Evolutionary conservation across 2,797 vertebrate genomes (phyloP).

Genomic region (Acanthis flammea): DNA sequence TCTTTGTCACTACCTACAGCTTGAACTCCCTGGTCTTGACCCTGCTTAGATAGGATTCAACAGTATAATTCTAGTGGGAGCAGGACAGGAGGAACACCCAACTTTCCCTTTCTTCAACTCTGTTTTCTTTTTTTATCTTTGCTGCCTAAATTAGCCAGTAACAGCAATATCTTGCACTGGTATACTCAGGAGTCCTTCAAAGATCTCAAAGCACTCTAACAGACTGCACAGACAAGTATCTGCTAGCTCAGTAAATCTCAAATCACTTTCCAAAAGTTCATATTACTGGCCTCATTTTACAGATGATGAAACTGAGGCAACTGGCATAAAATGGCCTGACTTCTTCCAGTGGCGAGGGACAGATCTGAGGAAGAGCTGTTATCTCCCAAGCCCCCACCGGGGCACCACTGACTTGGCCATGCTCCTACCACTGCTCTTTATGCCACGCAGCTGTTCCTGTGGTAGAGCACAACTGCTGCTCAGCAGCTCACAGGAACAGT

Average conservation of each 20-base stretch:
- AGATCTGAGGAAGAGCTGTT: not conserved
- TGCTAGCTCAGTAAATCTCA: constrained; percentile 35
- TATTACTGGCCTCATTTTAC: constrained; percentile 45
- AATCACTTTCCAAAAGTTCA: constrained; percentile 40
- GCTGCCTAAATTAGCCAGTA: not conserved
- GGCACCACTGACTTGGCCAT: not conserved
- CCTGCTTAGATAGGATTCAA: not conserved
- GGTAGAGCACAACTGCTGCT: constrained; percentile 26
- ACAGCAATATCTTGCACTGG: not conserved
- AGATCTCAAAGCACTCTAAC: constrained; percentile 8
- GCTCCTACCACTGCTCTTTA: not conserved
- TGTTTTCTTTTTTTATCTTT: not conserved
- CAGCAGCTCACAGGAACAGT: not conserved
- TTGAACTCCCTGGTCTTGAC: constrained; percentile 8
- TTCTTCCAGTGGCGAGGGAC: not conserved
- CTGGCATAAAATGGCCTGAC: not conserved
- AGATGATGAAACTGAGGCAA: constrained; percentile 26
- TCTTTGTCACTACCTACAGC: constrained; percentile 31
- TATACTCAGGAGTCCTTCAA: not conserved
- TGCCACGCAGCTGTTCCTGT: constrained; percentile 22
- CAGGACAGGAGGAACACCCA: not conserved
- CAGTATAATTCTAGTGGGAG: not conserved
- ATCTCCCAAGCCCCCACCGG: not conserved
- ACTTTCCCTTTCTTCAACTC: not conserved
- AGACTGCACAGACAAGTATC: not conserved